Conservation (phyloP, 1,140 invertebrate species). For the Delia radicum region DNA sequence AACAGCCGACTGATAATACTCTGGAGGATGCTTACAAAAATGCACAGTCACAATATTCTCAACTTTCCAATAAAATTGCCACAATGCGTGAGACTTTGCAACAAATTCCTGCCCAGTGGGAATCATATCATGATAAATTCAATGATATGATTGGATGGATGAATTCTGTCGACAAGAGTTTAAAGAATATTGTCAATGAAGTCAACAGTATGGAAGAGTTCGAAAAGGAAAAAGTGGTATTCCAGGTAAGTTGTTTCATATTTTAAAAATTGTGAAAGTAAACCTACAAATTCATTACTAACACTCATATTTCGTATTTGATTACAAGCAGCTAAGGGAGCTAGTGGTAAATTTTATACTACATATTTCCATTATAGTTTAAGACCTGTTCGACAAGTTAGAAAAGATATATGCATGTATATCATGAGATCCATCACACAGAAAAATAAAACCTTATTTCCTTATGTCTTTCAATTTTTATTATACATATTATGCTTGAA, state of each 20-base stretch:
- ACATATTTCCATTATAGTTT: no score
- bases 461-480: no score
- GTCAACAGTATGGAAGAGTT: constrained; percentile 84
- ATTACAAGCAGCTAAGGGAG: constrained; percentile 58
- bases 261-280: no score
- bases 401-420: no score
- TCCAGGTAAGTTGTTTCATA: constrained; percentile 69
- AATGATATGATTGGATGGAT: constrained; percentile 87
- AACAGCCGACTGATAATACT: constrained; percentile 65
- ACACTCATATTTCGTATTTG: constrained; percentile 14
- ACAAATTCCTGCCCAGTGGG: constrained; percentile 88
- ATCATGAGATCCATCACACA: no score
- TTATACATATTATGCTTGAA: no score
- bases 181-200: constrained; percentile 81
- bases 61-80: constrained; percentile 69
- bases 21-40: constrained; percentile 67
- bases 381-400: no score
- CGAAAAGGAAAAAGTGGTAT: constrained; percentile 81
- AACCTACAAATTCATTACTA: neutral
- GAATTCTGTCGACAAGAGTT: constrained; percentile 79
- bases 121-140: constrained; percentile 80
- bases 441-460: no score
- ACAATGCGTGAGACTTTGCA: constrained; percentile 74
- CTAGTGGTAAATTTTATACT: constrained; percentile 59
- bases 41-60: constrained; percentile 74